phyloP scores from a whole-genome alignment of 2,888 invertebrate species.

The Trichogramma dendrolimi region DNA sequence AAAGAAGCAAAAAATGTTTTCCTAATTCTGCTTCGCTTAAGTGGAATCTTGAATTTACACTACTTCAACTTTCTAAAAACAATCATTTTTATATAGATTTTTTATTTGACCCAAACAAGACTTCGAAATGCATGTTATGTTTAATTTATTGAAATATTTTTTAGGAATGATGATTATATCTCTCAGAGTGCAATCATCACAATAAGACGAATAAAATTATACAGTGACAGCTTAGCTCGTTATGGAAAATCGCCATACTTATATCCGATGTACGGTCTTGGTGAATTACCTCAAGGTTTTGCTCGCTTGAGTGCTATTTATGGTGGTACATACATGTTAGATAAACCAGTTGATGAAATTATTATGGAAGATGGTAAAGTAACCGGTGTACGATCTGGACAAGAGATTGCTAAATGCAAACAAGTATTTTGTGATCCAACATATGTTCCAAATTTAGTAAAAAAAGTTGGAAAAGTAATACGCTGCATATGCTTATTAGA shows the following conservation, averaged over 20 bases:
- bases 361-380: constrained; percentile 78
- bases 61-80: too few species aligned
- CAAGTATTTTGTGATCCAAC: constrained; percentile 98
- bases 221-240: constrained; percentile 93
- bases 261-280: constrained; percentile 99
- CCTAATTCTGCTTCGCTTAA: too few species aligned
- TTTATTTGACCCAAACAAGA: too few species aligned
- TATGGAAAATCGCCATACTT: constrained; percentile 99
- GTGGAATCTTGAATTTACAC: too few species aligned
- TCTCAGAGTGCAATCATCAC: constrained; percentile 81
- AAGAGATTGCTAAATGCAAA: constrained; percentile 91
- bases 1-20: too few species aligned
- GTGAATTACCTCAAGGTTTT: constrained; percentile 95
- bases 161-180: constrained; percentile 82
- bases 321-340: constrained; percentile 99
- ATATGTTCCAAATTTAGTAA: constrained; percentile 84
- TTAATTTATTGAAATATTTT: constrained; percentile 26
- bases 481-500: constrained; percentile 97
- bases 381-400: constrained; percentile 92
- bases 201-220: constrained; percentile 88
- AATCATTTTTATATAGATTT: too few species aligned
- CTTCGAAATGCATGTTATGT: too few species aligned
- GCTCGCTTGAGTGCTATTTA: constrained; percentile 95
- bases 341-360: constrained; percentile 95
- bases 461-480: constrained; percentile 84